phyloP scores from a whole-genome alignment of 1,140 invertebrate genomes.

The Neelides sp. region DNA sequence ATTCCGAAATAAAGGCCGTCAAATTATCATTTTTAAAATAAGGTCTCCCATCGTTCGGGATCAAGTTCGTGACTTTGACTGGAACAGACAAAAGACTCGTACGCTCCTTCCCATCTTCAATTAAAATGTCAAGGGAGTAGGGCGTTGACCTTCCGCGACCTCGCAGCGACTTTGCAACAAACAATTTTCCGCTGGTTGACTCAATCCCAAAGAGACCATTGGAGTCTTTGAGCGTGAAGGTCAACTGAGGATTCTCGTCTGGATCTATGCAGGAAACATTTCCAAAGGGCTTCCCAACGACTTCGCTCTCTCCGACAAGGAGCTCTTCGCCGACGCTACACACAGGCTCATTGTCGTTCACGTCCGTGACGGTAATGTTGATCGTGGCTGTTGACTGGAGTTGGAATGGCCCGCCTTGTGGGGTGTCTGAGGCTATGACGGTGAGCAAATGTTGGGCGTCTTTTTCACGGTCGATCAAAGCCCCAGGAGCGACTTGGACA shows the following conservation, averaged over 20 bases:
- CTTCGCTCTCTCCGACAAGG: conserved; percentile 37
- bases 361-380: conserved; percentile 32
- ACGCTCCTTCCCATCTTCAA: conserved; percentile 53
- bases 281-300: conserved; percentile 48
- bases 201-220: conserved; percentile 52
- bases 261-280: conserved; percentile 68
- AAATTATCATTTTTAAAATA: conserved; percentile 40
- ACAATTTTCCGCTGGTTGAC: conserved; percentile 51
- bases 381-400: conserved; percentile 43
- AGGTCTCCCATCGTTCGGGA: conserved; percentile 68
- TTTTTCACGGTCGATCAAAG: conserved; percentile 58
- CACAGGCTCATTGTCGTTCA: conserved; percentile 65
- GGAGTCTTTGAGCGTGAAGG: conserved; percentile 30
- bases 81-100: conserved; percentile 48
- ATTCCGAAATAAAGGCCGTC: conserved; percentile 38
- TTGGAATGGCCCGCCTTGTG: conserved; percentile 49
- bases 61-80: conserved; percentile 65
- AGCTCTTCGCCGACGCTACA: conserved; percentile 36
- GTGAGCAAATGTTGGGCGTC: conserved; percentile 53
- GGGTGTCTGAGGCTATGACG: conserved; percentile 59
- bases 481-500: conserved; percentile 41
- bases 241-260: conserved; percentile 42
- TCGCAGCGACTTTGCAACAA: conserved; percentile 49
- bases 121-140: conserved; percentile 53
- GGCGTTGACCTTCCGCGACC: conserved; percentile 63